A percentile compares a stretch with the other conserved stretches of the same genome.
These are phyloP conservation scores for Melikaiella ostensackeni DNA, from an alignment of 2,888 invertebrate genomes.

Conservation along the genomic window DNA sequence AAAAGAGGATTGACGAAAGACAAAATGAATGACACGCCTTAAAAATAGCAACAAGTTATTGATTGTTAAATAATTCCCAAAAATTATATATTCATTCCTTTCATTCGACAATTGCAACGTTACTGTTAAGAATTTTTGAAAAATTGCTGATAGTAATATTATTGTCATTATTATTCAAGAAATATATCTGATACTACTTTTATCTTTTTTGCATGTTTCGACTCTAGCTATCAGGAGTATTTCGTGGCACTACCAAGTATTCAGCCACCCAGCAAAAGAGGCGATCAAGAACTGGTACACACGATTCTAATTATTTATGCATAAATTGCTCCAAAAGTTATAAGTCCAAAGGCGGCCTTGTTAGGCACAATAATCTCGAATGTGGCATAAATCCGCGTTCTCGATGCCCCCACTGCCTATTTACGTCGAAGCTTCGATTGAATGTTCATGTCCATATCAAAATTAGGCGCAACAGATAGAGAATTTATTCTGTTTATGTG, in stretches of 20 bases:
- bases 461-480: constrained; percentile 49
- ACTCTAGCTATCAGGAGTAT: constrained; percentile 7
- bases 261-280: not conserved
- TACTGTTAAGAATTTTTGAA: no score
- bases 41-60: no score
- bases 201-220: no score
- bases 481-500: constrained; percentile 43
- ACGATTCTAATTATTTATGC: constrained; percentile 56
- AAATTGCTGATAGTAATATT: no score
- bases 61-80: no score
- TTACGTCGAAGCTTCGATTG: constrained; percentile 79
- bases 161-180: no score
- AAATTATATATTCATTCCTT: no score
- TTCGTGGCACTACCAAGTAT: not conserved
- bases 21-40: no score
- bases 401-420: constrained; percentile 79
- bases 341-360: constrained; percentile 81
- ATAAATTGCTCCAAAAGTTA: constrained; percentile 79
- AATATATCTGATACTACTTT: no score
- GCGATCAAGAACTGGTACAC: not conserved
- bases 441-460: constrained; percentile 79
- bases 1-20: no score
- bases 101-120: no score
- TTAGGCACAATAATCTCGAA: constrained; percentile 76
- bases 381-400: constrained; percentile 74